Evolutionary conservation across 2,888 invertebrate genomes (phyloP), one percentile per base, ranked within the genome.

Genomic region (Folsomia manolachei): DNA sequence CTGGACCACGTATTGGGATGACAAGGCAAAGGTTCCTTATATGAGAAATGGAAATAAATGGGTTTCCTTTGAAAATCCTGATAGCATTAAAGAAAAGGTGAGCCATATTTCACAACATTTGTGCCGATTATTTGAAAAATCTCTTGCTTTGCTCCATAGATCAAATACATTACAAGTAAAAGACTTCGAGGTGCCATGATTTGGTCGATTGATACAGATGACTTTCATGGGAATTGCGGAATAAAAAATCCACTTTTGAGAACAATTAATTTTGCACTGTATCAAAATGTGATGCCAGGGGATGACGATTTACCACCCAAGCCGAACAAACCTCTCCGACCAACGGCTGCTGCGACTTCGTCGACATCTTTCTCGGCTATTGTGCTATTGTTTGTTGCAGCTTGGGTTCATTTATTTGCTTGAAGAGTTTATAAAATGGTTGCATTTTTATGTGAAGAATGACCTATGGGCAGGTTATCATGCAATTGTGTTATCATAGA

Each of bases 121-220:
- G 7, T n/a, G 60, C 7, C 60, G 11, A 19, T 7, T 19, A 19
- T 24, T 63, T 66, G n/a, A 26, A 68, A 56, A 9, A 39, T 65
- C 23, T 27, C 56, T 63, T 66, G 18, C 26, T 62, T 75, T 77
- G 1, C 82, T n/a, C 39, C 39, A 9, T 39, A 88, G 88, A 82
- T 83, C 24, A 77, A 79, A 62, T 88, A 88, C 82, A 89, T 89
- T 0, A 86, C 90, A 82, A 86, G 87, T 74, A 86, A 88, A 79
- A 86, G 87, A 1, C 84, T 95, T 0, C 92, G 89, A 0, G 94
- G 94, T 1, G 87, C 90, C 0, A 94, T 94, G 77, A 73, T 93
- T 2, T 94, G 94, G 94, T 92, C 93, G 52, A 88, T 94, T 52
- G 94, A 94, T 83, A 94, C 93, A 0, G 94, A 95, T 78, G 94